These are phyloP conservation scores for Petrolisthes cinctipes DNA, from an alignment of 2,888 invertebrate genomes.

Conservation along the genomic window DNA sequence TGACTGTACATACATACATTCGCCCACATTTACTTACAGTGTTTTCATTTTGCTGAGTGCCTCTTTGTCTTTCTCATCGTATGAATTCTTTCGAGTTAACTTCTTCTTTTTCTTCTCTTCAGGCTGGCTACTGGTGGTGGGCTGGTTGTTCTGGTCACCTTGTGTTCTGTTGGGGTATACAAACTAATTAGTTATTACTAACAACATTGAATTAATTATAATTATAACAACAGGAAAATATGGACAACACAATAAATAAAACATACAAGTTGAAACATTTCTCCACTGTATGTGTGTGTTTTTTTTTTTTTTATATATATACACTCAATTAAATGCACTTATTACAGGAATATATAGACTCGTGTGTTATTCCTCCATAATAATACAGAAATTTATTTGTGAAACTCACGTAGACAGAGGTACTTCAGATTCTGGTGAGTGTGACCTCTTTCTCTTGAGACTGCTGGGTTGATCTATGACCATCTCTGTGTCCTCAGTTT, in stretches of 20 bases:
- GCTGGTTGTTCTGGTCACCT: slow-evolving; percentile 21
- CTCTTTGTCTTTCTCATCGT: slow-evolving; percentile 77
- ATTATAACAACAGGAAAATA: background rate
- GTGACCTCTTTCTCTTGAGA: background rate
- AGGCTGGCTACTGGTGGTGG: slow-evolving; percentile 34
- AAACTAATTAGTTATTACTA: too few species aligned
- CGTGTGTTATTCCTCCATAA: too few species aligned
- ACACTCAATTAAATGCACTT: background rate
- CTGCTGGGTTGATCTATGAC: slow-evolving; percentile 8
- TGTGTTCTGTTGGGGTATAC: background rate
- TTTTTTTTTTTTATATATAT: too few species aligned
- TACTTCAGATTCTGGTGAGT: background rate
- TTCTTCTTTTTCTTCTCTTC: slow-evolving; percentile 53
- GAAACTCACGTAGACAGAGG: background rate
- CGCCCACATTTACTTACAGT: slow-evolving; percentile 66
- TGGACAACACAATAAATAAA: background rate
- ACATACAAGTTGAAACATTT: background rate
- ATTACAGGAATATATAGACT: too few species aligned
- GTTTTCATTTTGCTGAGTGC: slow-evolving; percentile 76
- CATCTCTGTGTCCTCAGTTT: slow-evolving; percentile 16
- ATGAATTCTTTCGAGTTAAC: slow-evolving; percentile 68
- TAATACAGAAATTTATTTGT: too few species aligned
- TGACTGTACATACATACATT: too few species aligned
- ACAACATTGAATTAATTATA: too few species aligned
- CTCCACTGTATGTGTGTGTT: background rate